Evolutionary conservation across 2,797 vertebrate species (phyloP).

Genomic region (Ambastaia sidthimunki): DNA sequence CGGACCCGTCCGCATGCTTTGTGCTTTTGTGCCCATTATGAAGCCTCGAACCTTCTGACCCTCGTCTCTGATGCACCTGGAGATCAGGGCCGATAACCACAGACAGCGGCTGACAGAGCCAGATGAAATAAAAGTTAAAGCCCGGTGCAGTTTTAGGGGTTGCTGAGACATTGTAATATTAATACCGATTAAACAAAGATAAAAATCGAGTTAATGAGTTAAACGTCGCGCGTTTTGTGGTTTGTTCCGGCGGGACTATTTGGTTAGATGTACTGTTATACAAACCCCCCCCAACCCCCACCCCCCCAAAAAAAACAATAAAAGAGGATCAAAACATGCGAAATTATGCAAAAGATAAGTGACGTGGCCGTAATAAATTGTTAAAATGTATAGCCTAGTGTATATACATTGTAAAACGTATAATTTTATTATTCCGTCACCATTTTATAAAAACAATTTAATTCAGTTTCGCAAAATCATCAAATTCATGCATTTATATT

Average conservation of each 20-base stretch:
- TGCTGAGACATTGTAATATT: constrained; percentile 1
- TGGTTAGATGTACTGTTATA: constrained; percentile 13
- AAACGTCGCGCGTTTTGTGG: background rate
- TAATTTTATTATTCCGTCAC: constrained; percentile 1
- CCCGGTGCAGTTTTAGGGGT: background rate
- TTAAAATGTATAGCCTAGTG: too few relatives aligned
- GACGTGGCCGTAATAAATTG: constrained; percentile 16
- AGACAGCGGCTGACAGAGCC: constrained; percentile 33
- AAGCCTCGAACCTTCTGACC: constrained; percentile 69
- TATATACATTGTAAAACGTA: too few relatives aligned
- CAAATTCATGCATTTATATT: background rate
- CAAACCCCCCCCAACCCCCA: too few relatives aligned
- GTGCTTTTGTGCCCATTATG: constrained; percentile 60
- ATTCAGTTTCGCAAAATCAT: background rate
- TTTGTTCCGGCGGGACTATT: constrained; percentile 1
- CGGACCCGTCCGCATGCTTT: constrained; percentile 52
- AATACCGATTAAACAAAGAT: constrained; percentile 28
- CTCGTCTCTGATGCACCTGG: constrained; percentile 79
- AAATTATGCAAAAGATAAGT: background rate
- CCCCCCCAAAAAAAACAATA: constrained; percentile 19
- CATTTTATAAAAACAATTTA: background rate
- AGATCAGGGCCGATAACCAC: constrained; percentile 76
- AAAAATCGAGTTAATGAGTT: constrained; percentile 27
- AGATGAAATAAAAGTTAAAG: constrained; percentile 20
- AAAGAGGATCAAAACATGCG: background rate